These are phyloP conservation scores for Phrixothrix hirtus DNA, from an alignment of 2,888 invertebrate genomes.

Conservation along the genomic window DNA sequence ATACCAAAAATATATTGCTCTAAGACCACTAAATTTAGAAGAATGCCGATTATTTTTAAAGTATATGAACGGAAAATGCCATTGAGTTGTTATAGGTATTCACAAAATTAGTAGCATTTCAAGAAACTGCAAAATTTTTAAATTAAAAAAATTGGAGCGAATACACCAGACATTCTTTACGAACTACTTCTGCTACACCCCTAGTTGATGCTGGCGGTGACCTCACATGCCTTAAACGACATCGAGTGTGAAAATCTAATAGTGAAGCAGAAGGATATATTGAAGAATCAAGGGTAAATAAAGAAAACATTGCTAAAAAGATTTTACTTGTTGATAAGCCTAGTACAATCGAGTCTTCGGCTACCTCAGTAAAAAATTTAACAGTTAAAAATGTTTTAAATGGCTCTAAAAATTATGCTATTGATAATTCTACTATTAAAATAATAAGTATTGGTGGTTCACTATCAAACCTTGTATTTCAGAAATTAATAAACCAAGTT, in stretches of 20 bases:
- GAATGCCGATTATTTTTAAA: conserved; percentile 1
- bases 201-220: conserved; percentile 5
- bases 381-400: too few relatives aligned
- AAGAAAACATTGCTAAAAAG: too few relatives aligned
- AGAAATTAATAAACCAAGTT: too few relatives aligned
- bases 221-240: too few relatives aligned
- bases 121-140: conserved; percentile 6
- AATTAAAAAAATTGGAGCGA: conserved; percentile 2
- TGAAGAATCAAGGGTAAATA: neutral
- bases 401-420: too few relatives aligned
- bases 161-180: conserved; percentile 9
- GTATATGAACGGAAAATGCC: neutral
- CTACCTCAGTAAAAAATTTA: too few relatives aligned
- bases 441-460: too few relatives aligned
- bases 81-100: neutral
- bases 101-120: too few relatives aligned
- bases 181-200: conserved; percentile 6
- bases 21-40: neutral
- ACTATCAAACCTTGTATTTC: too few relatives aligned
- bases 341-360: too few relatives aligned
- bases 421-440: too few relatives aligned
- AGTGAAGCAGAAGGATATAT: neutral
- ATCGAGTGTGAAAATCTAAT: neutral
- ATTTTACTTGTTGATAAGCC: too few relatives aligned
- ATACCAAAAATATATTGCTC: neutral